Conservation (phyloP, 1,140 invertebrate species). For the Drosophila ercepeae region DNA sequence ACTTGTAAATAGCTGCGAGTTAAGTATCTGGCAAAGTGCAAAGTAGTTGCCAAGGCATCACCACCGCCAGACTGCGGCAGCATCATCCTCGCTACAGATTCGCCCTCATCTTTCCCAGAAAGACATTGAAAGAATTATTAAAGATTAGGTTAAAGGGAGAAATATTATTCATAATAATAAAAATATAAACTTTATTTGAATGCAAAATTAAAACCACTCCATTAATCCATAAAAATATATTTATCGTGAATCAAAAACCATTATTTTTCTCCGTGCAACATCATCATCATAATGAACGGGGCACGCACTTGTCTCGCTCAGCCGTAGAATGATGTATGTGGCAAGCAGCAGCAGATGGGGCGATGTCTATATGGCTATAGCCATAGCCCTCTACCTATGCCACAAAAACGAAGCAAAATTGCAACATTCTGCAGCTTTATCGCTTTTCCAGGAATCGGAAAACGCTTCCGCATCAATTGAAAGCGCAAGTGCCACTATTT, state of each 20-base stretch:
- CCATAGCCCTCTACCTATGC: slow-evolving; percentile 22
- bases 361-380: slow-evolving; percentile 41
- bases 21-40: slow-evolving; percentile 83
- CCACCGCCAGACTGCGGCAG: slow-evolving; percentile 33
- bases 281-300: slow-evolving; percentile 73
- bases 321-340: slow-evolving; percentile 79
- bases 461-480: slow-evolving; percentile 74
- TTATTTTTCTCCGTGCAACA: slow-evolving; percentile 1
- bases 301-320: slow-evolving; percentile 77
- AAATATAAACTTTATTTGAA: neutral
- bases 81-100: slow-evolving; percentile 15
- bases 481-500: slow-evolving; percentile 43
- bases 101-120: slow-evolving; percentile 2
- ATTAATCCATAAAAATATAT: too few species aligned
- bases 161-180: neutral
- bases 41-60: slow-evolving; percentile 77
- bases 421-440: slow-evolving; percentile 58
- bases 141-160: too few species aligned
- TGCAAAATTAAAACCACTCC: neutral
- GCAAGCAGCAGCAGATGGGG: slow-evolving; percentile 25
- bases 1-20: slow-evolving; percentile 83
- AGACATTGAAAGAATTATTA: neutral
- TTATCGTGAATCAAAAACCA: neutral
- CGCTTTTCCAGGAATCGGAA: slow-evolving; percentile 71
- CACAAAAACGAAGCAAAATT: slow-evolving; percentile 29